phyloP scores from a whole-genome alignment of 2,113 vertebrate genomes.

The Cygnus buccinator region DNA sequence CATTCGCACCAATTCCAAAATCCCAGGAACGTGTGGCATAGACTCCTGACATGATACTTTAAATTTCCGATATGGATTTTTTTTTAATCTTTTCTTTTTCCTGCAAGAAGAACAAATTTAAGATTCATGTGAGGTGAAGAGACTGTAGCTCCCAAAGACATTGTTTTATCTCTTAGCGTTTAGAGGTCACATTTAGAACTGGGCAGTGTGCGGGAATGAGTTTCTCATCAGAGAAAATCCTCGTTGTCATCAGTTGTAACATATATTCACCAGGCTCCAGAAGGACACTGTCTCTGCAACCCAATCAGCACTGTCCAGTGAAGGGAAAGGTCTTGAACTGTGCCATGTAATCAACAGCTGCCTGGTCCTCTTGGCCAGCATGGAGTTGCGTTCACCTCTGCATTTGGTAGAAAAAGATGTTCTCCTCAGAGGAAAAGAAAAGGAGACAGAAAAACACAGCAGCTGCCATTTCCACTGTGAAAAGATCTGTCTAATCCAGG shows the following conservation, averaged over 20 bases:
- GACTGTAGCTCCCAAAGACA: neutral
- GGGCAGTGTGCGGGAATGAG: neutral
- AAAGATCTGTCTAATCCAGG: neutral
- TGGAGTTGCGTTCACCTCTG: neutral
- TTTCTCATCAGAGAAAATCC: neutral
- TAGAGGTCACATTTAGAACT: slow-evolving; percentile 30
- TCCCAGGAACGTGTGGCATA: neutral
- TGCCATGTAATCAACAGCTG: neutral
- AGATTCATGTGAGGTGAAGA: neutral
- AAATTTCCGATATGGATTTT: neutral
- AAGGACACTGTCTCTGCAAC: neutral
- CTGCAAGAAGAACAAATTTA: neutral
- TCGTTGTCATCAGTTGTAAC: neutral
- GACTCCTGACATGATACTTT: neutral
- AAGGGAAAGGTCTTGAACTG: accelerated
- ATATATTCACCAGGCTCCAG: neutral
- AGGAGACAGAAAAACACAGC: neutral
- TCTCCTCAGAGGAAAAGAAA: slow-evolving; percentile 10
- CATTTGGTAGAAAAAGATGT: slow-evolving; percentile 5
- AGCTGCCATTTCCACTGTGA: neutral
- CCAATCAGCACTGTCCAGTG: neutral
- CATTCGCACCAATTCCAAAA: neutral
- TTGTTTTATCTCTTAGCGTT: slow-evolving; percentile 19
- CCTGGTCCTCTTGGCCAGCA: neutral
- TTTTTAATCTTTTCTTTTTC: neutral